Base-by-base conservation (phyloP, 2,113 vertebrate species). In the Sinocyclocheilus anshuiensis region DNA sequence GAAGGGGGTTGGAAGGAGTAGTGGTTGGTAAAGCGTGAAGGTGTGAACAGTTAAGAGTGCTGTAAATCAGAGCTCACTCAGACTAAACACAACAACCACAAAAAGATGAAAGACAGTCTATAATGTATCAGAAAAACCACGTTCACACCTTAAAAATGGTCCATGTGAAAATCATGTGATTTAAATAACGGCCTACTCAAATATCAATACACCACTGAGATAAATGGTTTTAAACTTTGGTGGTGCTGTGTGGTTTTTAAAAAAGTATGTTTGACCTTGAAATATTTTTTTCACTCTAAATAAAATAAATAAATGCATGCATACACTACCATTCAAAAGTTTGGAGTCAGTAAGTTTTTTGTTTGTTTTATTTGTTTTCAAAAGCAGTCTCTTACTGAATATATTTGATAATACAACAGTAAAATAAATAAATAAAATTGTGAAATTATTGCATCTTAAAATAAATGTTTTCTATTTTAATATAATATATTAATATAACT, bases 11-110 rank as follows among this genome's bases (percentile, higher is more conserved):
- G 13, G 57, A 61, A 72, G 63, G 77, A 87, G 78, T 88, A 86
- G 80, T 55, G 67, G 33, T 45, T 50, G 86, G 74, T 76, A 81
- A 74, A 84, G 59, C 50, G 8, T 86, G 72, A 87, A 83, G 45
- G 81, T 80, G 82, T 83, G 79, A 76, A 75, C 69, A 78, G 77
- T 11, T 13, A 42, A n/a, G 59, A 77, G 24, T 22, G 81, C 26
- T 81, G 75, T 79, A 86, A 89, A 89, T 71, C 82, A 89, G 72
- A 33, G 77, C 61, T 78, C 4, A 50, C 22, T 86, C 81, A 48
- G 26, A 82, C 11, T 69, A 85, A 85, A 88, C 69, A 77, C 29
- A 65, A 53, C 53, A 45, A 53, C 9, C 48, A 81, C 45, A 45
- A 18, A 57, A 29, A n/a, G 4, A 24, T n/a, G 8, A 77, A 55